Evolutionary conservation across 1,140 invertebrate genomes (phyloP).

Genomic region (Calycopis cecrops): DNA sequence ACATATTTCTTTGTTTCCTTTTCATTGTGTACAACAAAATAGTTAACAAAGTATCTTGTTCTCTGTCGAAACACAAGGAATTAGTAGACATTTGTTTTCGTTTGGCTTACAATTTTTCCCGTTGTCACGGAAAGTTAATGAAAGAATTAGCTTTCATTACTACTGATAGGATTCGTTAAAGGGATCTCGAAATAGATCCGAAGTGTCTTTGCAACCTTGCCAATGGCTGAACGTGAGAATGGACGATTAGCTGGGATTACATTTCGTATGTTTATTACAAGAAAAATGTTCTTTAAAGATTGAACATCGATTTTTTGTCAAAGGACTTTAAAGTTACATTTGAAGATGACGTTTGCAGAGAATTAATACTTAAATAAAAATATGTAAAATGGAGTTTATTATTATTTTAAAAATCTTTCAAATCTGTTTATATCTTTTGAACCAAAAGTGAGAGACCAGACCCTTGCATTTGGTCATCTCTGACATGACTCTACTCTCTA

Average conservation of each 20-base stretch:
- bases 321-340: no score
- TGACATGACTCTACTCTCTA: no score
- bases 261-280: conserved; percentile 28
- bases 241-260: conserved; percentile 53
- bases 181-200: conserved; percentile 63
- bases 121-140: conserved; percentile 69
- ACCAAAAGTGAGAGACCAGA: no score
- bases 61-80: conserved; percentile 7
- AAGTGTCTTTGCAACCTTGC: conserved; percentile 56
- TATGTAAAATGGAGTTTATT: no score
- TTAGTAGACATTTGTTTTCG: conserved; percentile 51
- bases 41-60: not conserved
- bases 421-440: no score
- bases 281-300: not conserved
- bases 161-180: conserved; percentile 69
- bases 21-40: no score
- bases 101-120: conserved; percentile 62
- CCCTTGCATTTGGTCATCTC: no score
- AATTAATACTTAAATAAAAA: no score
- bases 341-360: no score
- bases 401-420: no score
- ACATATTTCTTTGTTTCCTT: no score
- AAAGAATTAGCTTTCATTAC: conserved; percentile 75
- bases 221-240: conserved; percentile 40
- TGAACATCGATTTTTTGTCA: no score